Percentiles rank a stretch among this genome's conserved stretches.
phyloP scores from a whole-genome alignment of 1,140 invertebrate species.

The Ericerus pela region DNA sequence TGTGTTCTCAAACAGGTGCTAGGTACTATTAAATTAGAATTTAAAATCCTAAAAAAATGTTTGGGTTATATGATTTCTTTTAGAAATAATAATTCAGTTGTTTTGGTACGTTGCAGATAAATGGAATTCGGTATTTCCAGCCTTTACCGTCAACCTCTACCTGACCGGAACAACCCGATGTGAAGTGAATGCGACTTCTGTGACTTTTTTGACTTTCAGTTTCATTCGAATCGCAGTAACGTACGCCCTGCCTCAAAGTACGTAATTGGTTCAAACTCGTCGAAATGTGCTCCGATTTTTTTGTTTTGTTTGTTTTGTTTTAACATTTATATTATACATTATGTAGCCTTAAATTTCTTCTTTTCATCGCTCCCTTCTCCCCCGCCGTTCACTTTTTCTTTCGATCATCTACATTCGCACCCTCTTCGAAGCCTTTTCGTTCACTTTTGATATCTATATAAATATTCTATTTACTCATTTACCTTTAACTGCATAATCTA shows the following conservation, averaged over 20 bases:
- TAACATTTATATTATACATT: neutral
- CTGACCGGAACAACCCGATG: neutral
- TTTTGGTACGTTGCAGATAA: neutral
- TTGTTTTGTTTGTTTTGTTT: constrained; percentile 1
- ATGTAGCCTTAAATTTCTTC: neutral
- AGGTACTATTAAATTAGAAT: neutral
- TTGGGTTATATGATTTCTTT: no score
- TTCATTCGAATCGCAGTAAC: neutral
- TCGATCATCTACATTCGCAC: neutral
- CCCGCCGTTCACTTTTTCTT: neutral
- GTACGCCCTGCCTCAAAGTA: neutral
- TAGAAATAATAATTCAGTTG: neutral
- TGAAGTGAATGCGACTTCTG: neutral
- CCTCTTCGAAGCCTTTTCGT: constrained; percentile 1
- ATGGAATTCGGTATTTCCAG: constrained; percentile 2
- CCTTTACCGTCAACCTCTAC: constrained; percentile 2
- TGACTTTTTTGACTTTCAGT: neutral
- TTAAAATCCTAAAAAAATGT: neutral
- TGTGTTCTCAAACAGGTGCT: neutral
- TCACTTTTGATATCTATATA: constrained; percentile 8
- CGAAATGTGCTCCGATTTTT: constrained; percentile 10
- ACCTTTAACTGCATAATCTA: neutral
- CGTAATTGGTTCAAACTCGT: neutral
- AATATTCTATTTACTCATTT: neutral
- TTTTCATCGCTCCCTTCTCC: neutral